These are phyloP conservation scores for Anolis sagrei DNA, from an alignment of 2,113 vertebrate genomes.

Conservation along the genomic window DNA sequence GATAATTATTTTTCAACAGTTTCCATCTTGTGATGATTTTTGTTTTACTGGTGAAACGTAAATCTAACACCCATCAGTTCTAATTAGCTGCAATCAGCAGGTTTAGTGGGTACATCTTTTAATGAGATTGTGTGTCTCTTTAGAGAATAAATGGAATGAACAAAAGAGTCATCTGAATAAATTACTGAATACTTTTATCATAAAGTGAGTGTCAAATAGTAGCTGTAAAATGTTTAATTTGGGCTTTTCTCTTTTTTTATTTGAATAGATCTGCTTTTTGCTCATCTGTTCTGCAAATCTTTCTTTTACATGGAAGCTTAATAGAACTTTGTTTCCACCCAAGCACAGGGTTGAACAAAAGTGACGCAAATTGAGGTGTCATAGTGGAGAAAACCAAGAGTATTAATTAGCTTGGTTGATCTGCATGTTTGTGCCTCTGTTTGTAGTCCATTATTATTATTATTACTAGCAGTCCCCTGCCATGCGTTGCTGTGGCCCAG, in stretches of 20 bases:
- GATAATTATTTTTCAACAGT: too few relatives aligned
- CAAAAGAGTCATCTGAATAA: background rate
- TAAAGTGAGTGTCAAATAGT: background rate
- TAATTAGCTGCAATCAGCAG: background rate
- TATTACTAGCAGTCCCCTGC: too few relatives aligned
- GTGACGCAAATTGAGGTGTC: background rate
- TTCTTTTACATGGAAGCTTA: background rate
- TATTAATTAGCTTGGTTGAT: background rate
- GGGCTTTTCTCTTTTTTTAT: background rate
- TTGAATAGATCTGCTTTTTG: background rate
- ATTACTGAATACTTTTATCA: slow-evolving; percentile 8
- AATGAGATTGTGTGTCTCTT: background rate
- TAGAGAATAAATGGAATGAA: background rate
- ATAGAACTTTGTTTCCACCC: background rate
- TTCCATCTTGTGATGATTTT: too few relatives aligned
- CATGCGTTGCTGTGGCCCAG: too few relatives aligned
- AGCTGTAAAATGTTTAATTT: background rate
- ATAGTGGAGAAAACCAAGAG: background rate
- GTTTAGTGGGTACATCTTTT: background rate
- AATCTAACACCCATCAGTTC: background rate
- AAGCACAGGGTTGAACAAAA: background rate
- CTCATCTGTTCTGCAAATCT: background rate
- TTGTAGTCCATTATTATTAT: too few relatives aligned
- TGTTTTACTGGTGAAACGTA: too few relatives aligned
- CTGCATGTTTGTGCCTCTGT: slow-evolving; percentile 19